Evolutionary conservation across 2,888 invertebrate genomes (phyloP), one percentile per base, ranked within the genome.

Genomic region (Colletes collaris): DNA sequence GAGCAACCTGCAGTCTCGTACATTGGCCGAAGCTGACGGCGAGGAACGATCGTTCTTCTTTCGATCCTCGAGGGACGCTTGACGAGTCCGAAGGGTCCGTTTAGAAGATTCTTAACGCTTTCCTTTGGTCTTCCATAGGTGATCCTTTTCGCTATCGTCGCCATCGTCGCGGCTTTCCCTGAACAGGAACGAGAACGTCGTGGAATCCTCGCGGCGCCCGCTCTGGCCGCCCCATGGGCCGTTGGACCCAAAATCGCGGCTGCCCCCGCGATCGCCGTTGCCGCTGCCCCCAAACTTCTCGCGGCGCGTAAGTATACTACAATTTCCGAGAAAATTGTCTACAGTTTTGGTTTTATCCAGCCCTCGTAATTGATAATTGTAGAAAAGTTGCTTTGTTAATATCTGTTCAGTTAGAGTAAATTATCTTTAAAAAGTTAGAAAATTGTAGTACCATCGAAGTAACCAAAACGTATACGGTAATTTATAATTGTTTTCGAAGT

Each of bases 101-200:
- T 40, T 40, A 40, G 40, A 40, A 40, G 7, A 40, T 7, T 40
- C 40, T 4, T 40, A 40, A 40, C 40, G 7, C 7, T 2, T 4
- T n/a, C 10, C 46, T 60, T 7, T 11, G 5, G 5, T 70, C 53
- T 37, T 27, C 60, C 7, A 4, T 59, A 84, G 81, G 52, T 84
- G 44, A 66, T 79, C 58, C 59, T 81, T 44, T 71, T 81, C 66
- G 78, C 81, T 50, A 53, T 83, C 55, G 53, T 83, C 60, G 84
- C 84, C 55, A 27, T 79, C 44, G 81, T 62, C 0, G 76, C 52
- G 35, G 84, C 82, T n/a, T 50, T 73, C 75, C 87, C 85, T 8
- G 83, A 84, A n/a, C 79, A 72, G 16, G 87, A 84, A 53, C 84
- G 87, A 13, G 81, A 81, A 27, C 87, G 86, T n/a, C 82, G 87